Evolutionary conservation across 1,140 invertebrate genomes (phyloP).

Genomic region (Idris sp.): DNA sequence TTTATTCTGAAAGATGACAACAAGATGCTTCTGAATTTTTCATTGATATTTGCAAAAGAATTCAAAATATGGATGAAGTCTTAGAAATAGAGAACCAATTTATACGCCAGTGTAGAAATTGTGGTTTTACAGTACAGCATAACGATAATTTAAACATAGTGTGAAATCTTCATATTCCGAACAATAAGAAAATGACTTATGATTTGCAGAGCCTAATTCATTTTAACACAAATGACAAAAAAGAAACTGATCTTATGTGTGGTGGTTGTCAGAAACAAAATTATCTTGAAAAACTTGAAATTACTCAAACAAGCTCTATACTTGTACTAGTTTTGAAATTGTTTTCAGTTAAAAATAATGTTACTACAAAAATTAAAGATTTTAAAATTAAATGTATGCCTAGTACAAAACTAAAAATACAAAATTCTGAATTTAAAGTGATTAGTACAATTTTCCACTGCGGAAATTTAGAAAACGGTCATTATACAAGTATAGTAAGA

Average conservation of each 20-base stretch:
- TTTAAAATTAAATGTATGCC: constrained; percentile 4
- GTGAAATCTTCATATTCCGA: neutral
- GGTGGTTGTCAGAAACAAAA: neutral
- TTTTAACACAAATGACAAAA: constrained; percentile 1
- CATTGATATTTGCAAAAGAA: too few relatives aligned
- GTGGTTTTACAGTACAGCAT: too few relatives aligned
- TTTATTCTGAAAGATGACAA: too few relatives aligned
- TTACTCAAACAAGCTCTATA: neutral
- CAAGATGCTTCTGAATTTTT: too few relatives aligned
- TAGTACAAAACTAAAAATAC: neutral
- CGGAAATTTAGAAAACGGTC: constrained; percentile 4
- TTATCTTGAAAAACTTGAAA: constrained; percentile 1
- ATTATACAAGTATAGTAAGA: constrained; percentile 9
- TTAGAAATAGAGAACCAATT: too few relatives aligned
- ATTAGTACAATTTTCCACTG: constrained; percentile 7
- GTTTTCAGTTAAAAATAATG: constrained; percentile 11
- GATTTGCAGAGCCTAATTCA: neutral
- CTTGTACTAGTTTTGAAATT: neutral
- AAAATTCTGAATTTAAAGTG: neutral
- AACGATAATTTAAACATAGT: too few relatives aligned
- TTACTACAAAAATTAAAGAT: neutral
- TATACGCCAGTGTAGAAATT: too few relatives aligned
- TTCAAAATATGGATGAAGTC: too few relatives aligned
- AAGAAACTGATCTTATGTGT: neutral
- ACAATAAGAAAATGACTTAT: constrained; percentile 1